Evolutionary conservation across 1,140 invertebrate genomes (phyloP).

Genomic region (Xylocopa sonorina): DNA sequence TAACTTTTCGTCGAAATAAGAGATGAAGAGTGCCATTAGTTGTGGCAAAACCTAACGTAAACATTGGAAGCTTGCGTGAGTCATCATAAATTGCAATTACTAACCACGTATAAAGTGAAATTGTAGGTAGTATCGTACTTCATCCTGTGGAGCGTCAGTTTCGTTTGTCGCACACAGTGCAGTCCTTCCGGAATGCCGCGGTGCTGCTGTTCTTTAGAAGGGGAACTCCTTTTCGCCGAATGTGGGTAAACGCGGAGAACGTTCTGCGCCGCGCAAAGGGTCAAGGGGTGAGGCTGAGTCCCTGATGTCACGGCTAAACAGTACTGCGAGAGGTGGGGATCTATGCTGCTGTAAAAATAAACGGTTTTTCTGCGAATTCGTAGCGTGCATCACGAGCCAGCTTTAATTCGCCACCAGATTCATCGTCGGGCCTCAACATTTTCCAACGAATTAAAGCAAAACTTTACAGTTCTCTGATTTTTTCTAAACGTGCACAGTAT

Average conservation of each 20-base stretch:
- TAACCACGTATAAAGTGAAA: slow-evolving; percentile 80
- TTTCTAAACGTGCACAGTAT: too few species aligned
- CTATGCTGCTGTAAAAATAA: slow-evolving; percentile 71
- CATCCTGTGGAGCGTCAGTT: slow-evolving; percentile 78
- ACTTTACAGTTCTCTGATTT: too few species aligned
- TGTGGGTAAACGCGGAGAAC: slow-evolving; percentile 72
- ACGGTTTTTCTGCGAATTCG: slow-evolving; percentile 2
- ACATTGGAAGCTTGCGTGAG: too few species aligned
- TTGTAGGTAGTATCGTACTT: slow-evolving; percentile 80
- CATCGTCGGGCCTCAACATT: too few species aligned
- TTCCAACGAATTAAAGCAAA: not conserved
- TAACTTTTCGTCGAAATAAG: too few species aligned
- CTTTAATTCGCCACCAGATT: not conserved
- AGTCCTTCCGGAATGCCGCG: slow-evolving; percentile 76
- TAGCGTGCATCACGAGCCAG: not conserved
- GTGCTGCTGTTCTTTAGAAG: slow-evolving; percentile 67
- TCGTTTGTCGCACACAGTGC: slow-evolving; percentile 78
- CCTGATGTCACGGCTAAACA: slow-evolving; percentile 80
- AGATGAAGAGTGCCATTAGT: too few species aligned
- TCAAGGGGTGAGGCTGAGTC: slow-evolving; percentile 74
- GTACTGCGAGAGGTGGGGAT: slow-evolving; percentile 77
- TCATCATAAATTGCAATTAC: slow-evolving; percentile 47
- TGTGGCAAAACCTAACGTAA: too few species aligned
- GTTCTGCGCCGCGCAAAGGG: slow-evolving; percentile 79
- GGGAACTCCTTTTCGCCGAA: slow-evolving; percentile 51